phyloP scores from a whole-genome alignment of 2,113 vertebrate genomes.

The Halcyon senegalensis region DNA sequence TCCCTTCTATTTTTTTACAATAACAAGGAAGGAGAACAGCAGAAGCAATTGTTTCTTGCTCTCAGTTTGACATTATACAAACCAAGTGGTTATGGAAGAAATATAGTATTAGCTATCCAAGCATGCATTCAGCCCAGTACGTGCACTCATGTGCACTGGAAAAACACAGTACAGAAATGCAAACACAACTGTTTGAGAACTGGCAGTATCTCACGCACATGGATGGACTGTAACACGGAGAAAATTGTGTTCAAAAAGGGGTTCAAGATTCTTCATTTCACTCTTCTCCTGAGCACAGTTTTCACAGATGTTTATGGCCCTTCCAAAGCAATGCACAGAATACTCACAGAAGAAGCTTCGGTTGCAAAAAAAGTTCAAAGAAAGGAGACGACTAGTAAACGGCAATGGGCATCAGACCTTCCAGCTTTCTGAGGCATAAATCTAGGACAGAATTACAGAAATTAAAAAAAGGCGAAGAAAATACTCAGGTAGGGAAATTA shows the following conservation, averaged over 20 bases:
- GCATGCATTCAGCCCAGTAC: not conserved
- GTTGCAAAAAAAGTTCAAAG: not conserved
- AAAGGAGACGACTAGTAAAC: not conserved
- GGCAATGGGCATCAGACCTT: not conserved
- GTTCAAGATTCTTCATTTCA: not conserved
- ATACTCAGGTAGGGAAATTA: not conserved
- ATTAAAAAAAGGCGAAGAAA: not conserved
- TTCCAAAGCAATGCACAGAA: not conserved
- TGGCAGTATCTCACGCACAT: not conserved
- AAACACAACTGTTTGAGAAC: not conserved
- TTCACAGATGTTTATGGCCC: not conserved
- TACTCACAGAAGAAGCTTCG: not conserved
- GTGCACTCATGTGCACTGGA: not conserved
- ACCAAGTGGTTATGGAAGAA: constrained; percentile 28
- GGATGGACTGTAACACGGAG: not conserved
- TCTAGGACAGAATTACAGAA: not conserved
- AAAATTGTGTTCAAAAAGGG: not conserved
- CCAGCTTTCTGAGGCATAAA: not conserved
- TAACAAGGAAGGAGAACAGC: not conserved
- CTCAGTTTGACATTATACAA: not conserved
- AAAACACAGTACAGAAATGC: not conserved
- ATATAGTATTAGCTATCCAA: not conserved
- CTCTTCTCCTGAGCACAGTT: not conserved
- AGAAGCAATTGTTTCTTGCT: not conserved
- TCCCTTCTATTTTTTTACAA: not conserved